Percentiles rank a stretch among this genome's conserved stretches.
Conservation (phyloP, 2,113 vertebrate genomes). For the Xenotilapia longispinis region DNA sequence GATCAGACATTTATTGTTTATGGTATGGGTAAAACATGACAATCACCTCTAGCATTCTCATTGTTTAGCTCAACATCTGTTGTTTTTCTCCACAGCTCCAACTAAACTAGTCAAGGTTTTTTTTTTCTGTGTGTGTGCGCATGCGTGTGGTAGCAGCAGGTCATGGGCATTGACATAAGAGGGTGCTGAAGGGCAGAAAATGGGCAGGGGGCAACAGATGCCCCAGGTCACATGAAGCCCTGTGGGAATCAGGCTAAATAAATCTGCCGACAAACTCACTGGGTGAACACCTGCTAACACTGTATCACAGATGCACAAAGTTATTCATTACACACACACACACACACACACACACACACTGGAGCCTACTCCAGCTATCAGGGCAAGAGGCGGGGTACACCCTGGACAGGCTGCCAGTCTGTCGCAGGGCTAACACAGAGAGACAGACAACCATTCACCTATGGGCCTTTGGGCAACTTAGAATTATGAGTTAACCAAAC, state of each 20-base stretch:
- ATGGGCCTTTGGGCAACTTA: not conserved
- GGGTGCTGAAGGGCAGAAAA: conserved; percentile 27
- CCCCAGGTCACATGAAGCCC: conserved; percentile 24
- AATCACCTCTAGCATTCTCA: not conserved
- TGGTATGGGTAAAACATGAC: not conserved
- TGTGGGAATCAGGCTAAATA: conserved; percentile 19
- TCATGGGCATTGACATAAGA: conserved; percentile 32
- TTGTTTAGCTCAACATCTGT: conserved; percentile 25
- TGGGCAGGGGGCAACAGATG: conserved; percentile 54
- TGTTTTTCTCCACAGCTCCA: conserved; percentile 11
- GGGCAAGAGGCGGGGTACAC: not conserved
- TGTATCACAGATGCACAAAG: conserved; percentile 10
- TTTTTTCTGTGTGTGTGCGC: not conserved
- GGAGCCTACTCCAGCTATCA: not conserved
- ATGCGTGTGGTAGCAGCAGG: conserved; percentile 4
- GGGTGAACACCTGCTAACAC: conserved; percentile 51
- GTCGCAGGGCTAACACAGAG: not conserved
- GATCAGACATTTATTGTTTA: not conserved
- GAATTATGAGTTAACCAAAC: not conserved
- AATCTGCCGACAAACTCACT: conserved; percentile 35
- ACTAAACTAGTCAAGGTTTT: not conserved
- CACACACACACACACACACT: not conserved
- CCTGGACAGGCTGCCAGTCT: not conserved
- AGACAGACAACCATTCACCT: not conserved
- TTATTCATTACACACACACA: not conserved